Base-by-base conservation (phyloP, 2,797 vertebrate genomes). In the Linurgus olivaceus region DNA sequence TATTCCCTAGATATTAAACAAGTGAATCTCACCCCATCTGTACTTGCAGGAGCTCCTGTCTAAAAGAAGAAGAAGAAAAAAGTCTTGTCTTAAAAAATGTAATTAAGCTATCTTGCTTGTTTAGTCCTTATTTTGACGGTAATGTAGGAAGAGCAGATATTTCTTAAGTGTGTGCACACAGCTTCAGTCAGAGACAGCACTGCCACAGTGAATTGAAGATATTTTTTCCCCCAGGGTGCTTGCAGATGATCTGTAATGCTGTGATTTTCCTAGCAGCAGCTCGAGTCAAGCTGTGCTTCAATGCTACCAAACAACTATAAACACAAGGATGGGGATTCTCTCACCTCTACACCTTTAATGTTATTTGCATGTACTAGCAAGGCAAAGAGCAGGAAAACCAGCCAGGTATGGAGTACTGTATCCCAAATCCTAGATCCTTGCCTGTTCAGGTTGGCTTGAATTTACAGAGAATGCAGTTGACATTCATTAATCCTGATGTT, bases 201-300 rank as follows among this genome's bases (percentile, higher is more conserved):
- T 65, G 58, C 61, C 84, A 74, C 13, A 38, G 58, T 62, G 72
- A 91, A 74, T 66, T 78, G 54, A 73, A 91, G 61, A 33, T 75
- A 54, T 58, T 86, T 88, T 88, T 50, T 26, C 33, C 31, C 81
- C 54, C 54, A 62, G 78, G 89, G 82, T 81, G 40, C 78, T 89
- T 70, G n/a, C 78, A 58, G 68, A 55, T 86, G 79, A 81, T 61
- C 31, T 17, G 50, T 28, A 82, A 65, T 45, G 55, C 82, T 87
- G 61, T 90, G 84, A 86, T 95, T 93, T 93, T 91, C 84, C 58
- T 15, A 12, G 79, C 58, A 91, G 92, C 65, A 88, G 28, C 68
- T 77, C 0, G 0, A 58, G 52, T 83, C 45, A 21, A 33, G 79
- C 57, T 75, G 47, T 66, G 83, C 42, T 93, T 77, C 84, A 57